Evolutionary conservation across 2,888 invertebrate species (phyloP).

Genomic region (Trichogramma evanescens): DNA sequence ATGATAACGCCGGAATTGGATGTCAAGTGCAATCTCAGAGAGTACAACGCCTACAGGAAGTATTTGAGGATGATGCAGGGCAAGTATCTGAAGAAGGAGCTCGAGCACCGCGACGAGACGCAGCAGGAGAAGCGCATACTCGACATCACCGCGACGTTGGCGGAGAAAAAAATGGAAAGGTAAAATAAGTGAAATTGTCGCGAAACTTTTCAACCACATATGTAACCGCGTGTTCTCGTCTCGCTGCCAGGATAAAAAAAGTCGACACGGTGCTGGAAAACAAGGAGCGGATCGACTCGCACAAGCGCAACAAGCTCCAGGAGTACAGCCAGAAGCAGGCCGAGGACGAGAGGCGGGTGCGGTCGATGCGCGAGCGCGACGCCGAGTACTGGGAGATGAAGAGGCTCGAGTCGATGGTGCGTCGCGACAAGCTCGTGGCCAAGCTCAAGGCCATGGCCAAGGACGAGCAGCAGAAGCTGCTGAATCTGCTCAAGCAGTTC

Average conservation of each 20-base stretch:
- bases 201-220: neutral
- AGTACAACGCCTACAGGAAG: conserved; percentile 47
- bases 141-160: conserved; percentile 8
- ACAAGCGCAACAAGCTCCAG: neutral
- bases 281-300: neutral
- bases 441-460: conserved; percentile 4
- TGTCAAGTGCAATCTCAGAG: conserved; percentile 45
- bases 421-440: neutral
- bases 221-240: neutral
- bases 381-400: neutral
- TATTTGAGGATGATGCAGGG: conserved; percentile 40
- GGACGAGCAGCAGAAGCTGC: conserved; percentile 9
- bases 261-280: conserved; percentile 1
- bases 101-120: conserved; percentile 24
- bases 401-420: neutral
- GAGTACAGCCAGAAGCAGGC: neutral
- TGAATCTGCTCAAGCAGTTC: conserved; percentile 7
- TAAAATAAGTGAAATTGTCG: conserved; percentile 3
- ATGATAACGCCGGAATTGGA: conserved; percentile 42
- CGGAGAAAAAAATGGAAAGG: conserved; percentile 18
- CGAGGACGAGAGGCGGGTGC: neutral
- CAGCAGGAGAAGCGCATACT: conserved; percentile 19
- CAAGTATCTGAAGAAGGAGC: conserved; percentile 31
- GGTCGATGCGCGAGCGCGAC: neutral
- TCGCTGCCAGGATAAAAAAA: conserved; percentile 12